phyloP scores from a whole-genome alignment of 1,140 invertebrate genomes.

The Melanaphis sacchari region DNA sequence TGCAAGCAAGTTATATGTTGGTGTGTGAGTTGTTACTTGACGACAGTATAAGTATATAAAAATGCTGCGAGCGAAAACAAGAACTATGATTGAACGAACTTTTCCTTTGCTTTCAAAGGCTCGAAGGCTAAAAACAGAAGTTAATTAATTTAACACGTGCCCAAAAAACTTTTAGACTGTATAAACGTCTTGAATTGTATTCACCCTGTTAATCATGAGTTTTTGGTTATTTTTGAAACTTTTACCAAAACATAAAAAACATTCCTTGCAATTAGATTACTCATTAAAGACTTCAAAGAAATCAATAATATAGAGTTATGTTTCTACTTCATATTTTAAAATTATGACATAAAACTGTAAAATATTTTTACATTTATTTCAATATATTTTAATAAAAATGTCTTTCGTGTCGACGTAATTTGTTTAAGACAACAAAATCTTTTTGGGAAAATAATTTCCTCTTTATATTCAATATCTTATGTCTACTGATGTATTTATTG shows the following conservation, averaged over 20 bases:
- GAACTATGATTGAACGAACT: constrained; percentile 39
- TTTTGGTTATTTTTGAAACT: constrained; percentile 32
- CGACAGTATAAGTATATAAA: background rate
- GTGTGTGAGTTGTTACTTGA: background rate
- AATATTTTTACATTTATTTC: background rate
- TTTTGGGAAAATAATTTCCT: constrained; percentile 3
- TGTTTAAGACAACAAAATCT: background rate
- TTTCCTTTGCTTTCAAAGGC: background rate
- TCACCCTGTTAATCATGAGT: background rate
- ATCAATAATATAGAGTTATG: background rate
- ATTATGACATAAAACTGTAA: background rate
- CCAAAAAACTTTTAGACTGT: constrained; percentile 44
- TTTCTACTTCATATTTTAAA: background rate
- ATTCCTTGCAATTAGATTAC: background rate
- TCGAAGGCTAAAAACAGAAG: constrained; percentile 28
- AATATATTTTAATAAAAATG: background rate
- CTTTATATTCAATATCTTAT: background rate
- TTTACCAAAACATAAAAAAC: background rate
- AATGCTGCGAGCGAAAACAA: background rate
- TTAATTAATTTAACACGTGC: constrained; percentile 51
- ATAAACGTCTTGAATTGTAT: constrained; percentile 17
- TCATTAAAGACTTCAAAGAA: background rate
- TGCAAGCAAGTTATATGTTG: background rate
- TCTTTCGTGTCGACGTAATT: background rate
- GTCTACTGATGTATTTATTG: background rate